Conservation (phyloP, 2,888 invertebrate genomes). For the Venustoraphidia nigricollis region DNA sequence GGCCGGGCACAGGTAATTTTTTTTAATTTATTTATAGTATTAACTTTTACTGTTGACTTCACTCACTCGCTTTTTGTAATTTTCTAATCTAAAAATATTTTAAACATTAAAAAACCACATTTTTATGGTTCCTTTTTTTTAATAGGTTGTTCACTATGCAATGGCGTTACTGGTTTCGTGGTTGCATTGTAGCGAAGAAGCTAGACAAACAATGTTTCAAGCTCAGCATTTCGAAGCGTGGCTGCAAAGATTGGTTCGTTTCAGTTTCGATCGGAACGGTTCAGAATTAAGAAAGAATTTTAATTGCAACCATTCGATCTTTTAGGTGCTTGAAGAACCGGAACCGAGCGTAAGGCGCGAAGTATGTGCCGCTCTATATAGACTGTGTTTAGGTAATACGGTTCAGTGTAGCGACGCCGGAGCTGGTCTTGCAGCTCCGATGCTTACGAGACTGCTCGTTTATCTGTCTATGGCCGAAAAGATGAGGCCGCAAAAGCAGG, state of each 20-base stretch:
- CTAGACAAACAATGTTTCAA: slow-evolving; percentile 60
- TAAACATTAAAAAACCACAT: neutral
- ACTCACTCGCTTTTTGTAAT: too few relatives aligned
- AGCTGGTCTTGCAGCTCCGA: slow-evolving; percentile 54
- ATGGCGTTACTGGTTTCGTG: slow-evolving; percentile 86
- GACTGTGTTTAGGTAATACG: slow-evolving; percentile 60
- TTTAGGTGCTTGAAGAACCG: slow-evolving; percentile 65
- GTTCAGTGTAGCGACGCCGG: slow-evolving; percentile 28
- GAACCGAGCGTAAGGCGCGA: slow-evolving; percentile 84
- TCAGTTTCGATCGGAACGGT: neutral
- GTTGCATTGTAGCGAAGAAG: slow-evolving; percentile 74
- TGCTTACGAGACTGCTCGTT: slow-evolving; percentile 64
- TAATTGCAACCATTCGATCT: neutral
- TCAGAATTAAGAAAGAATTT: neutral
- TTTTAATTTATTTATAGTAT: slow-evolving; percentile 8
- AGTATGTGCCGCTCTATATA: slow-evolving; percentile 83
- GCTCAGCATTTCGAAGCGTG: slow-evolving; percentile 62
- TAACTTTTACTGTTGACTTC: neutral
- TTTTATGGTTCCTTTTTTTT: slow-evolving; percentile 5
- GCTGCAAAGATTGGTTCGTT: slow-evolving; percentile 52
- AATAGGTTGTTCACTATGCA: slow-evolving; percentile 71
- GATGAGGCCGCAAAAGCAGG: slow-evolving; percentile 52
- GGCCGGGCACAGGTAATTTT: slow-evolving; percentile 63
- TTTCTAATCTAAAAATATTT: too few relatives aligned
- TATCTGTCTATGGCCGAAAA: slow-evolving; percentile 73